Evolutionary conservation across 2,797 vertebrate genomes (phyloP), one percentile per base, ranked within the genome.

Genomic region (Platalea minor): DNA sequence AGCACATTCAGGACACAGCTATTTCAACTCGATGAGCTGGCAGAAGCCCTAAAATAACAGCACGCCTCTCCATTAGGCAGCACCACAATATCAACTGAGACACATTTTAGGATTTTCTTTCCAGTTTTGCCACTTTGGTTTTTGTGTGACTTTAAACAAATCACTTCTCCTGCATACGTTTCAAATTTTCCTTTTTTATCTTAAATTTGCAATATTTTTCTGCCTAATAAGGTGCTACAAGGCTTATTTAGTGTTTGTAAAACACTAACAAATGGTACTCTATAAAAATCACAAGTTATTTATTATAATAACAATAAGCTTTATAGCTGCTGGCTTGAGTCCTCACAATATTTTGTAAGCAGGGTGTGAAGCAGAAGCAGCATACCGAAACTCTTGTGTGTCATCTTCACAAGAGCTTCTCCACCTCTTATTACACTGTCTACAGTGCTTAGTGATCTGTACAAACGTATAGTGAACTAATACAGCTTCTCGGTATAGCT

Each of bases 401-500:
- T 81, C 89, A 89, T 17, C 83, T 64, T 92, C 85, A 45, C n/a
- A 70, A 18, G 75, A 85, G 63, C 69, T 74, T 80, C 77, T 84
- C 76, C 31, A 74, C 50, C 82, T 92, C 67, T 79, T 59, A 61
- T 63, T 81, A 65, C 4, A 0, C 33, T 59, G 46, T 63, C 35
- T 78, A 10, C 65, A 70, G 33, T 5, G 8, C 74, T 78, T 19
- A 65, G 50, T 24, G 46, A 79, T n/a, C 60, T 79, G 43, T n/a
- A 75, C 61, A 90, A 77, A 70, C 67, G 69, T 60, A 54, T 6
- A 35, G 63, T 10, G 33, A 60, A 45, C 20, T 39, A 86, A 86
- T 9, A 39, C 10, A 76, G 73, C 53, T 91, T 41, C 70, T 80
- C 65, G 60, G 81, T 5, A 14, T 0, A 85, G 79, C 93, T 92